phyloP scores from a whole-genome alignment of 2,888 invertebrate genomes.

The Helicoverpa assulta region DNA sequence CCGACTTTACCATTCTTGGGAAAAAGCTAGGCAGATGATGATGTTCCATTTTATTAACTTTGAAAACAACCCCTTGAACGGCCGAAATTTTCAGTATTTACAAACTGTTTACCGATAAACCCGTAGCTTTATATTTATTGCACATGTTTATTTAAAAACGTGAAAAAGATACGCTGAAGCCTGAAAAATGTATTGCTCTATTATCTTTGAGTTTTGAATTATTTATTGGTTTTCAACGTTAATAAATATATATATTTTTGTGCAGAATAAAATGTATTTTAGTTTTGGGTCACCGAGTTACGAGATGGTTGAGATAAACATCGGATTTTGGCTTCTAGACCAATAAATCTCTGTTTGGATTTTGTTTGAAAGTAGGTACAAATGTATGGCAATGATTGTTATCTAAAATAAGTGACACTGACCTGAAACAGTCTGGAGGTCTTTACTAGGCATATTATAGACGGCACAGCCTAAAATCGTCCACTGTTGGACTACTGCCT shows the following conservation, averaged over 20 bases:
- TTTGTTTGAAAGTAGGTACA: no score
- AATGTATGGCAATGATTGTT: no score
- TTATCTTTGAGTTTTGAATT: constrained; percentile 35
- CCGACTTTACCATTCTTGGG: no score
- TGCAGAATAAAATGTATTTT: not conserved
- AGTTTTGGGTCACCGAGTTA: not conserved
- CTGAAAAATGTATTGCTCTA: constrained; percentile 12
- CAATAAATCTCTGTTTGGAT: no score
- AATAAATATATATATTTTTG: not conserved
- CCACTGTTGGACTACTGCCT: no score
- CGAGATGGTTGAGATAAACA: no score
- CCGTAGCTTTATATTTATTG: constrained; percentile 50
- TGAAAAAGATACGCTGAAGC: constrained; percentile 20
- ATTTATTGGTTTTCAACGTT: not conserved
- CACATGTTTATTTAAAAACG: constrained; percentile 44
- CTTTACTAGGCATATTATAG: no score
- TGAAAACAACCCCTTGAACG: constrained; percentile 12
- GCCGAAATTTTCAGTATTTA: constrained; percentile 35
- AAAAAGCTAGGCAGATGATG: no score
- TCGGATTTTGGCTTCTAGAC: no score
- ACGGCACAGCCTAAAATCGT: no score
- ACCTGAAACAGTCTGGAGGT: no score
- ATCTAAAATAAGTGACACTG: no score
- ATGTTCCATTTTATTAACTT: not conserved
- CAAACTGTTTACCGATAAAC: constrained; percentile 48